Conservation (phyloP, 2,113 vertebrate genomes). For the Litocranius walleri region DNA sequence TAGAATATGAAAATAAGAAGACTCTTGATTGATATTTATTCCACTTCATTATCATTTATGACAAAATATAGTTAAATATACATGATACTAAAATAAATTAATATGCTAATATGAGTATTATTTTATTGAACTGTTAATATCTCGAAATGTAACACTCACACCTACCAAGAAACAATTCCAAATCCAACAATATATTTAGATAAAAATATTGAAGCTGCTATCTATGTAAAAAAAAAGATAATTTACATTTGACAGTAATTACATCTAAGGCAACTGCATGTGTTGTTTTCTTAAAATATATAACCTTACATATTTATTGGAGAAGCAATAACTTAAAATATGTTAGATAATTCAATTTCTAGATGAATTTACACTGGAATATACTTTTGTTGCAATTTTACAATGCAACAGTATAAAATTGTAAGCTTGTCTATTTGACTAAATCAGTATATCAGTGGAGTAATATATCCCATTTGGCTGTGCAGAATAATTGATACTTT, state of each 20-base stretch:
- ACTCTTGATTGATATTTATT: background rate
- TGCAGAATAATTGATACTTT: background rate
- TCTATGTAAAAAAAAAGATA: background rate
- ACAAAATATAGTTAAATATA: background rate
- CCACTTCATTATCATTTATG: background rate
- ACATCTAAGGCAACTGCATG: background rate
- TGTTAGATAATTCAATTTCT: background rate
- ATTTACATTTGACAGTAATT: background rate
- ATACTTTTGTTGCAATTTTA: background rate
- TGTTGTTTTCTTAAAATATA: background rate
- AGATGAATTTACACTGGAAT: background rate
- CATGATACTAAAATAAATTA: background rate
- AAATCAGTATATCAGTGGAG: background rate
- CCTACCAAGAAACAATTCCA: background rate
- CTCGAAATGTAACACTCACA: background rate
- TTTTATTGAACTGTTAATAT: background rate
- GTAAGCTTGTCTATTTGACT: background rate
- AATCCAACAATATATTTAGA: background rate
- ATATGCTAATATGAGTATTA: background rate
- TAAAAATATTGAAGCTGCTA: background rate
- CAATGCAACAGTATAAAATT: background rate
- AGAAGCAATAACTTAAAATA: background rate
- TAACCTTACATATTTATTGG: background rate
- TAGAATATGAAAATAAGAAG: background rate
- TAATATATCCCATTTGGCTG: background rate